Percentiles rank a stretch among this genome's conserved stretches.
phyloP scores from a whole-genome alignment of 1,140 invertebrate genomes.

The Cydia strobilella region DNA sequence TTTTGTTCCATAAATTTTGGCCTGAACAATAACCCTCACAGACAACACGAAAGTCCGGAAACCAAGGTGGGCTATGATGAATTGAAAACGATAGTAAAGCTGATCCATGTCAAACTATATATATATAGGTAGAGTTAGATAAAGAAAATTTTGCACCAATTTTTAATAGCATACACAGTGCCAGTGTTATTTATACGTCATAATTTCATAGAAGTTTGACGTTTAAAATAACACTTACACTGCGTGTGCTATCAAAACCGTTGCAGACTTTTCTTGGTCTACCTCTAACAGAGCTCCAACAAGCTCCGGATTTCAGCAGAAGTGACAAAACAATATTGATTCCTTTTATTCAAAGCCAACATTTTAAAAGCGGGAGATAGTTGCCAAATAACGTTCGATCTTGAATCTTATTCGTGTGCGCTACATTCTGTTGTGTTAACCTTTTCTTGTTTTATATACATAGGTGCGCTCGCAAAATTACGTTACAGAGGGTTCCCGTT shows the following conservation, averaged over 20 bases:
- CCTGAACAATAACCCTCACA: not conserved
- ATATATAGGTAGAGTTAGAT: too few relatives aligned
- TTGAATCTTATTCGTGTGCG: not conserved
- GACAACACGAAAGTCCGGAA: constrained; percentile 3
- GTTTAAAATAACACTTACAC: too few relatives aligned
- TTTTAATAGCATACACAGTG: too few relatives aligned
- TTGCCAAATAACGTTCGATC: not conserved
- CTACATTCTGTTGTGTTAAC: not conserved
- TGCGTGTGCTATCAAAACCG: too few relatives aligned
- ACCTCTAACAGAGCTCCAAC: not conserved
- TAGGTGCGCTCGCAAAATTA: too few relatives aligned
- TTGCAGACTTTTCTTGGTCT: too few relatives aligned
- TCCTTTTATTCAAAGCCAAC: not conserved
- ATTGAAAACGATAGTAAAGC: constrained; percentile 14
- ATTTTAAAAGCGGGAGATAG: not conserved
- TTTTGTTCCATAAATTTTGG: not conserved
- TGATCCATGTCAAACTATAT: not conserved
- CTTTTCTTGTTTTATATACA: not conserved
- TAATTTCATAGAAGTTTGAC: too few relatives aligned
- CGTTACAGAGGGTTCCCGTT: too few relatives aligned
- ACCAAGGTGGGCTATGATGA: constrained; percentile 15
- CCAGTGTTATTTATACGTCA: too few relatives aligned
- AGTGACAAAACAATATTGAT: not conserved
- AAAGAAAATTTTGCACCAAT: too few relatives aligned
- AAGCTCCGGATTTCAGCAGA: not conserved